Evolutionary conservation across 2,888 invertebrate species (phyloP).

Genomic region (Calameuta idolon): DNA sequence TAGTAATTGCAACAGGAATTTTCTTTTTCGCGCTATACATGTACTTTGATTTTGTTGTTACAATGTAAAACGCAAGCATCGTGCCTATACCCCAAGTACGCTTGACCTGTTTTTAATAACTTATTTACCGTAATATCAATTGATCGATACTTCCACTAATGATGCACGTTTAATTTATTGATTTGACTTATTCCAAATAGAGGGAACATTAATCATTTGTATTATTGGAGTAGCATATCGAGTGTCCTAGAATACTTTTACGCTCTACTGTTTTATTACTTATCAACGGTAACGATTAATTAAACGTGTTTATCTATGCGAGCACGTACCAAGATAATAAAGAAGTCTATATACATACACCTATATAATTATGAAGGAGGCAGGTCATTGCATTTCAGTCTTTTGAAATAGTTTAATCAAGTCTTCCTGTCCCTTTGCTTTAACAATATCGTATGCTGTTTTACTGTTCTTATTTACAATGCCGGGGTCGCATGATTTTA

Average conservation of each 20-base stretch:
- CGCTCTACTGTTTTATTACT: neutral
- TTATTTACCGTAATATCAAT: neutral
- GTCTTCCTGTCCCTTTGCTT: conserved; percentile 65
- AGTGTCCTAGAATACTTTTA: neutral
- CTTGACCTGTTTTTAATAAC: neutral
- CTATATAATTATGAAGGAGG: neutral
- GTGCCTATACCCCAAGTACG: neutral
- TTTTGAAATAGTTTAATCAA: neutral
- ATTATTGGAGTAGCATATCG: neutral
- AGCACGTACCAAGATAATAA: neutral
- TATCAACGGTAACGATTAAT: neutral
- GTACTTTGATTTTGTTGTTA: neutral
- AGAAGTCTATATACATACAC: neutral
- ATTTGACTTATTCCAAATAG: neutral
- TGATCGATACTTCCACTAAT: neutral
- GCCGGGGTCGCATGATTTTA: conserved; percentile 73
- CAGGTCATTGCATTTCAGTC: neutral
- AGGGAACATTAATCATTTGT: neutral
- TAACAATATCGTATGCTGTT: conserved; percentile 81
- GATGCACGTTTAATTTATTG: neutral
- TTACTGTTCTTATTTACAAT: conserved; percentile 81
- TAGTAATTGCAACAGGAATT: neutral
- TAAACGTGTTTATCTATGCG: neutral
- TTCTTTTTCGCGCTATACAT: neutral
- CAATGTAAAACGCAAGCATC: neutral